phyloP scores from a whole-genome alignment of 2,888 invertebrate genomes.

The Biston betularia region DNA sequence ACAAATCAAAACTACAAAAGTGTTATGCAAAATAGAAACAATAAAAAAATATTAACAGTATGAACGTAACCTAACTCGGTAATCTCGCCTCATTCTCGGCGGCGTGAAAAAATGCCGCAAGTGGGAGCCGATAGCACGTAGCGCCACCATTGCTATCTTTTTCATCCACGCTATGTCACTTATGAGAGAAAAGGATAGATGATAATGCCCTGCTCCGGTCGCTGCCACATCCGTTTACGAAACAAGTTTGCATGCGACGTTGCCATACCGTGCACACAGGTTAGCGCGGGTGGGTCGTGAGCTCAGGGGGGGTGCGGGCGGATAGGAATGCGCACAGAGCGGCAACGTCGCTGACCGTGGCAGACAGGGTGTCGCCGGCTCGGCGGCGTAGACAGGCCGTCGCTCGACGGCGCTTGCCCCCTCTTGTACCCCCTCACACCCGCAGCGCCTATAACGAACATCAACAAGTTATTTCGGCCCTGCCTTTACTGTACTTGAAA shows the following conservation, averaged over 20 bases:
- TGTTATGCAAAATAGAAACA: constrained; percentile 6
- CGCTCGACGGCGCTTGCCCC: constrained; percentile 87
- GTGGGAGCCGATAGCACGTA: constrained; percentile 87
- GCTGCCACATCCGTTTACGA: constrained; percentile 90
- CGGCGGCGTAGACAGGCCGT: constrained; percentile 93
- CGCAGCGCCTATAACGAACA: constrained; percentile 76
- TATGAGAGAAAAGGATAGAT: constrained; percentile 63
- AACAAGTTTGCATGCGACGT: constrained; percentile 89
- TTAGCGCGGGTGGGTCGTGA: constrained; percentile 79
- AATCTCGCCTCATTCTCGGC: constrained; percentile 89
- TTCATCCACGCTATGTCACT: constrained; percentile 51
- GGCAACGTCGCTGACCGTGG: constrained; percentile 92
- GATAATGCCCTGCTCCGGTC: constrained; percentile 77
- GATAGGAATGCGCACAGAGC: constrained; percentile 82
- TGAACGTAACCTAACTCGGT: constrained; percentile 79
- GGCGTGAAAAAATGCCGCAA: constrained; percentile 89
- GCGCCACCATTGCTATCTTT: constrained; percentile 81
- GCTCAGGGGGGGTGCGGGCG: constrained; percentile 78
- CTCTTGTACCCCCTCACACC: constrained; percentile 69
- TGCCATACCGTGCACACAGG: constrained; percentile 82
- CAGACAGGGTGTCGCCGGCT: constrained; percentile 98
- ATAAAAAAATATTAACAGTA: constrained; percentile 47
- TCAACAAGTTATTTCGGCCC: constrained; percentile 86
- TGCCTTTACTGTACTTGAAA: constrained; percentile 65
- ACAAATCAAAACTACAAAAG: background rate